Conservation (phyloP, 2,888 invertebrate species). For the Troglohyphantes excavatus region DNA sequence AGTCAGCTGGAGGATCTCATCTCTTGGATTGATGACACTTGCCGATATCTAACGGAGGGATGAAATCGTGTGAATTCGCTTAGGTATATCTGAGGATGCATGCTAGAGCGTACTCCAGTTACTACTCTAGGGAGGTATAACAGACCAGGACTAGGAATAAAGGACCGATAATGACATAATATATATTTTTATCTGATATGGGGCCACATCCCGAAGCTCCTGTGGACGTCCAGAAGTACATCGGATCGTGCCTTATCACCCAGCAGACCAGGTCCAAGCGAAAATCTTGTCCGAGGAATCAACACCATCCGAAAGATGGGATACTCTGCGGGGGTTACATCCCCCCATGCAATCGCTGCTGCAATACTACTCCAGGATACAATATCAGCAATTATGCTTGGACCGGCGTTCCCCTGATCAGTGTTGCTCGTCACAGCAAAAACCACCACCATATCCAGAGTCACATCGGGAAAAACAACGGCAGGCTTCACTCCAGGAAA, state of each 20-base stretch:
- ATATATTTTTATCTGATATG: slow-evolving; percentile 84
- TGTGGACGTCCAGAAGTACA: slow-evolving; percentile 86
- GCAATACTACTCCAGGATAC: slow-evolving; percentile 39
- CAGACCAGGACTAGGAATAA: slow-evolving; percentile 2
- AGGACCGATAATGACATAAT: slow-evolving; percentile 53
- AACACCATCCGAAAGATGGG: slow-evolving; percentile 40
- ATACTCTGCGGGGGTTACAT: slow-evolving; percentile 27
- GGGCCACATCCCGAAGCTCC: slow-evolving; percentile 88
- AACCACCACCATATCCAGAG: slow-evolving; percentile 79
- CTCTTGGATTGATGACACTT: not conserved
- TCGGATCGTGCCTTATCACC: slow-evolving; percentile 86
- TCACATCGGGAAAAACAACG: slow-evolving; percentile 43
- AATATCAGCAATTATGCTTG: slow-evolving; percentile 83
- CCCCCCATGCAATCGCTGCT: slow-evolving; percentile 66
- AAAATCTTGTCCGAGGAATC: slow-evolving; percentile 47
- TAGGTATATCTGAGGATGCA: not conserved
- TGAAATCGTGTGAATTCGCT: not conserved
- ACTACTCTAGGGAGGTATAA: slow-evolving; percentile 10
- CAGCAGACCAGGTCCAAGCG: slow-evolving; percentile 79
- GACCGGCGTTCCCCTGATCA: slow-evolving; percentile 91
- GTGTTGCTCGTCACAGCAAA: slow-evolving; percentile 87
- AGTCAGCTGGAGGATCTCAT: not conserved
- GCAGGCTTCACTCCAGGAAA: not conserved
- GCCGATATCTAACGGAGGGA: not conserved
- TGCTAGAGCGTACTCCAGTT: not conserved